phyloP scores from a whole-genome alignment of 2,888 invertebrate genomes.

The Patella caerulea region DNA sequence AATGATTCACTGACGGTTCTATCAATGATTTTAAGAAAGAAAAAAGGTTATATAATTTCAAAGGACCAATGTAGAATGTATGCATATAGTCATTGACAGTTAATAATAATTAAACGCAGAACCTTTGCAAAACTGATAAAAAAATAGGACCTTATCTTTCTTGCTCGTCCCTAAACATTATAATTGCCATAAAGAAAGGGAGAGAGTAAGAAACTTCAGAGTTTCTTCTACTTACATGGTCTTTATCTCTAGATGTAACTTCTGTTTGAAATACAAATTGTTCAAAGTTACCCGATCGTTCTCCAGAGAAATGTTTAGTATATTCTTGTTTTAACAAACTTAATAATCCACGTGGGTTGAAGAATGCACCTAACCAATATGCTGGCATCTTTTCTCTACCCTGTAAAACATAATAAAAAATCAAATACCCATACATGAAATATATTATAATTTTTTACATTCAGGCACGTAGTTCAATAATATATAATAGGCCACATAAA shows the following conservation, averaged over 20 bases:
- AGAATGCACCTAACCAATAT: constrained; percentile 71
- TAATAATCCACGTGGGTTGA: constrained; percentile 67
- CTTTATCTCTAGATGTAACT: constrained; percentile 70
- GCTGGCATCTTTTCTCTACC: constrained; percentile 71
- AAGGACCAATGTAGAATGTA: no score
- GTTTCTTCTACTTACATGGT: constrained; percentile 65
- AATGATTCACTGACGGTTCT: no score
- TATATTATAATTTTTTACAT: no score
- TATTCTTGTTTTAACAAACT: constrained; percentile 69
- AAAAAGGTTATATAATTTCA: no score
- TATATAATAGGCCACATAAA: no score
- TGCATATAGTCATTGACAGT: no score
- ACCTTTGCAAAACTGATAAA: background rate
- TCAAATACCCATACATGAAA: background rate
- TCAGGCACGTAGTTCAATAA: no score
- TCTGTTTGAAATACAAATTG: constrained; percentile 70
- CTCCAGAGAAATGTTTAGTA: constrained; percentile 57
- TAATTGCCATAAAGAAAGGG: background rate
- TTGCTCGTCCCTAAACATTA: background rate
- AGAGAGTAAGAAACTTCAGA: background rate
- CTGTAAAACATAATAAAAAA: constrained; percentile 39
- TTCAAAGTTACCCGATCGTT: constrained; percentile 67
- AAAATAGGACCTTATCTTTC: background rate
- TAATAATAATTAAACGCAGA: no score
- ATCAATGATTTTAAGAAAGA: no score